These are phyloP conservation scores for Sinocyclocheilus anophthalmus DNA, from an alignment of 2,113 vertebrate species.

Conservation along the genomic window DNA sequence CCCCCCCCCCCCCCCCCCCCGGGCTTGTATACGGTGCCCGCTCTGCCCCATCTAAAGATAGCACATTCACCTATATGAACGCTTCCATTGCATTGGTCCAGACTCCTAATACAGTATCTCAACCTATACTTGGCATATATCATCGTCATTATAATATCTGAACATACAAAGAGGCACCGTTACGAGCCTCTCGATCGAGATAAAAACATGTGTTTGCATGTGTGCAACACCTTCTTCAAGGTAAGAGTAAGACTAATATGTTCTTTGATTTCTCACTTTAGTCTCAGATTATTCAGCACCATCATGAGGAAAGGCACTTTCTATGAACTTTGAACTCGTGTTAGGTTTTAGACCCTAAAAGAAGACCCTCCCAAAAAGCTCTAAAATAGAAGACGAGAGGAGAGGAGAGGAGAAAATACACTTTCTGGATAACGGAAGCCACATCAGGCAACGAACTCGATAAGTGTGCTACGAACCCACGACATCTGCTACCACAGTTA, in stretches of 20 bases:
- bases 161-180: conserved; percentile 55
- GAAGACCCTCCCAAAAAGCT: conserved; percentile 29
- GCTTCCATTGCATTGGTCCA: conserved; percentile 75
- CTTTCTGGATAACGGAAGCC: conserved; percentile 1
- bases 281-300: conserved; percentile 85
- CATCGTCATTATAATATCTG: conserved; percentile 67
- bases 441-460: background rate
- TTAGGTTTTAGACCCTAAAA: conserved; percentile 20
- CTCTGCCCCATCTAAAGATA: conserved; percentile 29
- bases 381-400: background rate
- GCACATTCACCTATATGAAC: conserved; percentile 65
- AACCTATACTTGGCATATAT: conserved; percentile 80
- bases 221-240: conserved; percentile 64
- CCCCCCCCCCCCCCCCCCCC: no score
- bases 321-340: conserved; percentile 77
- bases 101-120: conserved; percentile 76
- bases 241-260: conserved; percentile 75
- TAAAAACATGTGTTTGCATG: conserved; percentile 32
- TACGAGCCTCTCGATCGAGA: conserved; percentile 18
- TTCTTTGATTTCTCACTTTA: conserved; percentile 67
- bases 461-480: background rate
- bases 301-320: conserved; percentile 98
- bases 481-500: background rate
- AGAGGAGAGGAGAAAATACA: background rate
- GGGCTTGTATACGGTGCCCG: conserved; percentile 49